Conservation (phyloP, 2,888 invertebrate genomes). For the Iselma pallidipennis region DNA sequence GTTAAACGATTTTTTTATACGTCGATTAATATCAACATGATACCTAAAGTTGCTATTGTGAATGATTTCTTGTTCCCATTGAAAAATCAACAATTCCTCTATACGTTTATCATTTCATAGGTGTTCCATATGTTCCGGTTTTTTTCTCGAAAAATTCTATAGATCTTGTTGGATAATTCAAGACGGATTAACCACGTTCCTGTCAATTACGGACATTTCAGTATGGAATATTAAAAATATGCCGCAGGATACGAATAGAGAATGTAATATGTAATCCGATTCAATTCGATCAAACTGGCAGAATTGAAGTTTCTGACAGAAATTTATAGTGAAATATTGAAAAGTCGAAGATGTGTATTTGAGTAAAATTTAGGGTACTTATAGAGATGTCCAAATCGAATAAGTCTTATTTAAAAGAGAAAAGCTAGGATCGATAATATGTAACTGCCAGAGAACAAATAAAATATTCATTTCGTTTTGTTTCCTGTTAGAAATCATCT, state of each 20-base stretch:
- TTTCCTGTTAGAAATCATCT: neutral
- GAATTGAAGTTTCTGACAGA: slow-evolving; percentile 16
- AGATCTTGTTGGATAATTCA: neutral
- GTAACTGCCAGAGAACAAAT: neutral
- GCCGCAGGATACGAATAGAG: slow-evolving; percentile 12
- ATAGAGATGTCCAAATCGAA: too few relatives aligned
- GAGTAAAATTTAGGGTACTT: neutral
- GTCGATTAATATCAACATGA: slow-evolving; percentile 20
- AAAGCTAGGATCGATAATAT: too few relatives aligned
- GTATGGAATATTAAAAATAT: slow-evolving; percentile 25
- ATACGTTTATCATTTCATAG: neutral
- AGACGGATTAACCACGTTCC: neutral
- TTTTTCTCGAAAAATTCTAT: neutral
- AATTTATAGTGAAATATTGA: slow-evolving; percentile 21
- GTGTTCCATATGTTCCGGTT: too few relatives aligned
- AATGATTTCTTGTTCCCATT: too few relatives aligned
- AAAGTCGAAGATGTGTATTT: slow-evolving; percentile 4
- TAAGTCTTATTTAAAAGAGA: too few relatives aligned
- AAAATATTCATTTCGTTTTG: neutral
- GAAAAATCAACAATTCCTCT: too few relatives aligned
- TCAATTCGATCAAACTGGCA: slow-evolving; percentile 24
- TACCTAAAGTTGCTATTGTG: slow-evolving; percentile 21
- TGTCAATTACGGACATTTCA: slow-evolving; percentile 22
- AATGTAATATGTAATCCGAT: slow-evolving; percentile 23
- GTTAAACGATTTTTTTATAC: slow-evolving; percentile 20